Evolutionary conservation across 1,140 invertebrate genomes (phyloP), one percentile per base, ranked within the genome.

Genomic region (Papilio dardanus): DNA sequence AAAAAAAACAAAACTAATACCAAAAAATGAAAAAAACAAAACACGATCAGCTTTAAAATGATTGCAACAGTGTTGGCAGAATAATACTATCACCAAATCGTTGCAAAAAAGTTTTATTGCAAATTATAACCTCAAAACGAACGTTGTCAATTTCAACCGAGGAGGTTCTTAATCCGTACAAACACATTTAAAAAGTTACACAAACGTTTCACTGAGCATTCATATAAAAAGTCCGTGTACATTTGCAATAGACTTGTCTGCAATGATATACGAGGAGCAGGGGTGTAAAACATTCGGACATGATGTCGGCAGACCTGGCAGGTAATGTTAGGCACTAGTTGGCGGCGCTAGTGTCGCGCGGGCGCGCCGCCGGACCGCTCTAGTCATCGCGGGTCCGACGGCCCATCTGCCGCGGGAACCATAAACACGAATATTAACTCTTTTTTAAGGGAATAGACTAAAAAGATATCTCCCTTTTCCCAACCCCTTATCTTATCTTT

Each of bases 341-440:
- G 83, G 85, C 88, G 88, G 88, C 86, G 86, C 78, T 90, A 90
- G 88, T 87, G 87, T 74, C 83, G 83, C 81, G 86, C 74, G 81
- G 82, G 78, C 76, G 86, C 75, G 84, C 84, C 91, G 85, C 88
- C 88, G 88, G 90, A 82, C 86, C 88, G 89, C 87, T 90, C 91
- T 92, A 91, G 89, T 92, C 91, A 92, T 91, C 91, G 91, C 85
- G 88, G 77, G 81, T 91, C 91, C 88, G 87, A 87, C 84, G 88
- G 87, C 81, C 85, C 87, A 87, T 91, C 91, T 92, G 89, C 83
- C 87, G 81, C 82, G 79, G 80, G 79, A 86, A 90, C 81, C 78
- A 82, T 80, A 80, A 74, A 84, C 74, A 84, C 74, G 8, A 0
- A 54, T 30, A 54, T 73, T 33, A 33, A 54, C 16, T 54, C 3